These are phyloP conservation scores for Eublepharis macularius DNA, from an alignment of 2,113 vertebrate species.

Conservation along the genomic window DNA sequence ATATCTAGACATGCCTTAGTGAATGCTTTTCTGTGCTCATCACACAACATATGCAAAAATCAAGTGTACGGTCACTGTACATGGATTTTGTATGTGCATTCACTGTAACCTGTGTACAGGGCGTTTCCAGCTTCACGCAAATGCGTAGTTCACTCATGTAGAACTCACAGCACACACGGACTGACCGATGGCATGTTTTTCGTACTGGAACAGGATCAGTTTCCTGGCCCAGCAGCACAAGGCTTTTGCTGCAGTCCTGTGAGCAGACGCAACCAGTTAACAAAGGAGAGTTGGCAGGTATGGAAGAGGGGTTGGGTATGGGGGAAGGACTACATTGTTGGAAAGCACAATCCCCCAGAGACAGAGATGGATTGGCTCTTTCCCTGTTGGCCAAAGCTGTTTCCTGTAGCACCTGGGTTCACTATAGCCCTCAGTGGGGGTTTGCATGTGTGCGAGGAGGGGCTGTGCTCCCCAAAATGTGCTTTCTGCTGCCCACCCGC, in stretches of 20 bases:
- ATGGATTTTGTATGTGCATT: too few species aligned
- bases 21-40: too few species aligned
- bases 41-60: too few species aligned
- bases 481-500: too few species aligned
- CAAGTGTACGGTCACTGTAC: too few species aligned
- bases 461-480: neutral
- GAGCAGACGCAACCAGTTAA: neutral
- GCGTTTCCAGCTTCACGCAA: too few species aligned
- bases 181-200: neutral
- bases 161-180: too few species aligned
- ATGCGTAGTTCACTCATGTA: too few species aligned
- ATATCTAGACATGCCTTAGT: too few species aligned
- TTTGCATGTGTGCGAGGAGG: too few species aligned
- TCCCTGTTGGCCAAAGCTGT: neutral
- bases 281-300: neutral
- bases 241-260: neutral
- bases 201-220: neutral
- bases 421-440: neutral
- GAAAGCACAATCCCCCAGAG: neutral
- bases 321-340: neutral
- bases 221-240: neutral
- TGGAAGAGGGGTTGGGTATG: neutral
- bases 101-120: too few species aligned
- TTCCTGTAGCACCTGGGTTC: constrained; percentile 26
- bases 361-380: neutral